Conservation (phyloP, 2,888 invertebrate species). For the Clusia tigrina region DNA sequence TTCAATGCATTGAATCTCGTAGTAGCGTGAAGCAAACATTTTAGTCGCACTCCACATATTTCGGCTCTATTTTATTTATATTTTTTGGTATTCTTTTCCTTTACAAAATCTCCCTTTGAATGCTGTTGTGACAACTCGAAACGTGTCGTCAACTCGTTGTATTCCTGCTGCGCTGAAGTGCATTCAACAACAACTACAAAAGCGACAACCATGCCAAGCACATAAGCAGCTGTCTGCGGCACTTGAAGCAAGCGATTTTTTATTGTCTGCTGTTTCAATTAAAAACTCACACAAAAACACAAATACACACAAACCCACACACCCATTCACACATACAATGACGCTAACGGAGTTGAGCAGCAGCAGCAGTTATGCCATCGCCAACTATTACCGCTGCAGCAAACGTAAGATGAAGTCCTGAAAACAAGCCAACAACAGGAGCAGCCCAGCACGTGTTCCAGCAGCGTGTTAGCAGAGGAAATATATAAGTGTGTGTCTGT, state of each 20-base stretch:
- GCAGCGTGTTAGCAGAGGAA: conserved; percentile 10
- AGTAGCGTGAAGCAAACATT: too few relatives aligned
- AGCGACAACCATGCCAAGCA: background rate
- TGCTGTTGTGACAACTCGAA: background rate
- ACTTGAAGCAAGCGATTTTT: conserved; percentile 17
- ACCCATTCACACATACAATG: too few relatives aligned
- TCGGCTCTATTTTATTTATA: too few relatives aligned
- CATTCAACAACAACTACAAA: background rate
- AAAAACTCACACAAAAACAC: background rate
- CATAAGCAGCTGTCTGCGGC: background rate
- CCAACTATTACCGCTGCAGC: background rate
- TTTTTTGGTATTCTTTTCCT: too few relatives aligned
- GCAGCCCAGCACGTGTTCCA: conserved; percentile 12
- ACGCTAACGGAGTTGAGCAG: background rate
- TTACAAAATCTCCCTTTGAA: too few relatives aligned
- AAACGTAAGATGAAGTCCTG: background rate
- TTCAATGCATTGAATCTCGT: too few relatives aligned
- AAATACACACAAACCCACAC: too few relatives aligned
- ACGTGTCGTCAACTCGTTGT: conserved; percentile 6
- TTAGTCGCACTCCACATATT: too few relatives aligned
- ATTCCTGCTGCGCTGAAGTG: background rate
- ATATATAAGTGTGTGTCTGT: too few relatives aligned
- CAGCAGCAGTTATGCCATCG: background rate
- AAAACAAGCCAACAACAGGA: background rate
- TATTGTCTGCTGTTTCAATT: conserved; percentile 25